Percentiles rank a stretch among this genome's conserved stretches.
Evolutionary conservation across 2,113 vertebrate genomes (phyloP).

Genomic region (Genyomyrus donnyi): DNA sequence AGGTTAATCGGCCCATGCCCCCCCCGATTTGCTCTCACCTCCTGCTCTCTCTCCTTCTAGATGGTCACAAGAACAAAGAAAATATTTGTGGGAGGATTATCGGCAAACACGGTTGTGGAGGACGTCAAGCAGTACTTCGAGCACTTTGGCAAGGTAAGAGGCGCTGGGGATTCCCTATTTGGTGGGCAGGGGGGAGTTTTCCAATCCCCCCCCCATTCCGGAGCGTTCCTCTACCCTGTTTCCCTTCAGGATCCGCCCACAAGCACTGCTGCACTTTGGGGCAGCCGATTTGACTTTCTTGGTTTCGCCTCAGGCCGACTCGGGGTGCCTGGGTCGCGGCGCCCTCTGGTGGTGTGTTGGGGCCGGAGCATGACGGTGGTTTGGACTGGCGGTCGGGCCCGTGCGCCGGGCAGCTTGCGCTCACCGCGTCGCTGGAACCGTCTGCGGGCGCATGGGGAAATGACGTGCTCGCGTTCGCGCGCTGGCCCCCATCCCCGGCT

Average conservation of each 20-base stretch:
- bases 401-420: conserved; percentile 20
- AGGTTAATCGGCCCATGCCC: neutral
- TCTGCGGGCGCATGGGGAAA: conserved; percentile 72
- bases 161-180: neutral
- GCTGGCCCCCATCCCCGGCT: conserved; percentile 61
- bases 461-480: conserved; percentile 68
- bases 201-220: conserved; percentile 43
- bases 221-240: neutral
- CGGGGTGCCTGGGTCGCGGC: neutral
- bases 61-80: conserved; percentile 97
- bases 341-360: neutral
- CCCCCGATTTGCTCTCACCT: neutral
- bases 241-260: neutral
- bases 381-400: neutral
- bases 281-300: neutral
- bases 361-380: neutral
- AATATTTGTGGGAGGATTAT: conserved; percentile 90
- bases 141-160: conserved; percentile 83
- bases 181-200: neutral
- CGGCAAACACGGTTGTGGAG: conserved; percentile 86
- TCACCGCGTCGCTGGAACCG: conserved; percentile 93
- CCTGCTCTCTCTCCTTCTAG: conserved; percentile 53
- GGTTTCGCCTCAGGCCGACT: neutral
- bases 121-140: conserved; percentile 91
- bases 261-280: neutral